Base-by-base conservation (phyloP, 1,140 invertebrate genomes). In the Thereuonema tuberculata region DNA sequence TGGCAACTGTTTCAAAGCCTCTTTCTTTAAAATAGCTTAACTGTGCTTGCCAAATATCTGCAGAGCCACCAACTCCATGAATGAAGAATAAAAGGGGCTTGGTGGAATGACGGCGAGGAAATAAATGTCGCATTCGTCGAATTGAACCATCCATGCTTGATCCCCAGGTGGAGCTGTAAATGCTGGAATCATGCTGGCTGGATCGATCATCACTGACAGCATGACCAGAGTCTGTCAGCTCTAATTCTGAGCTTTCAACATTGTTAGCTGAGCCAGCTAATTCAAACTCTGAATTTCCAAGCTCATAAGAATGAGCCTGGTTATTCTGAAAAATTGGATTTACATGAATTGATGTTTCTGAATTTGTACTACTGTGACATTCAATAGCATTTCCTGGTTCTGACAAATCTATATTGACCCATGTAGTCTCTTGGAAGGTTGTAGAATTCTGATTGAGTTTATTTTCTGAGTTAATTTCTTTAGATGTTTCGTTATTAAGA, bases 41-140 rank as follows among this genome's bases (percentile, higher is more conserved):
- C 64, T 85, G 80, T 53, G 76, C 65, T 58, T 76, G 76, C 77
- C 85, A 87, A 24, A 81, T 71, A 62, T 84, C 81, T n/a, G 82
- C 80, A 1, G 81, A 83, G 12, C 81, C 81, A 5, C 84, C 84
- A 61, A 86, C 83, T 5, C 84, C 84, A 70, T 87, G 85, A 24
- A 86, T 74, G 63, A 87, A 83, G 58, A 85, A 80, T 58, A 86
- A 72, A 25, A 77, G 69, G 2, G 81, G 81, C 68, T 80, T 81
- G 1, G 25, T 55, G 23, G 26, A 25, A 24, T 57, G 25, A 17
- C 54, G 20, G 12, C 37, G 49, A 23, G 56, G 20, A 3, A 25
- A 9, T n/a, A 58, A 25, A 24, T 25, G 29, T 17, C 56, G 29
- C 12, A 46, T 26, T 3, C 20, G 43, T 9, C 56, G 17, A 9